A percentile compares a stretch with the other conserved stretches of the same genome.
These are phyloP conservation scores for Enoplosus armatus DNA, from an alignment of 2,797 vertebrate species.

Conservation along the genomic window DNA sequence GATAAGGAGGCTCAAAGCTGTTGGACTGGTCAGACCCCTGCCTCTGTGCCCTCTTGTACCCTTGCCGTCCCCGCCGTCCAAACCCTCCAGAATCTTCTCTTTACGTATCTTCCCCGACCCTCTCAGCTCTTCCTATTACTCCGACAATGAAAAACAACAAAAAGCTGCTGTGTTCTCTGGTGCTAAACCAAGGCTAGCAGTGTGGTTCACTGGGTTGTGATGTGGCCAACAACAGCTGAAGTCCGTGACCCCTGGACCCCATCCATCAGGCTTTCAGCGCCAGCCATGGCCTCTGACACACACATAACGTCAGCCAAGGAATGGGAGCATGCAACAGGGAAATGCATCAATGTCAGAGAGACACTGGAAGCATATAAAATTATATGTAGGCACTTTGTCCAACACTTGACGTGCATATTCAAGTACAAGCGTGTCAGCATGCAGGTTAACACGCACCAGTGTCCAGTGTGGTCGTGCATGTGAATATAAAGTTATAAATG, in stretches of 20 bases:
- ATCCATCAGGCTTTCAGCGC: conserved; percentile 80
- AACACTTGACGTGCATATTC: conserved; percentile 19
- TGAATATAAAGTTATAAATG: conserved; percentile 23
- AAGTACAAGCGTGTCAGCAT: conserved; percentile 8
- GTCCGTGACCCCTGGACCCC: conserved; percentile 74
- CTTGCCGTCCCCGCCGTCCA: background rate
- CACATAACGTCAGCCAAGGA: conserved; percentile 58
- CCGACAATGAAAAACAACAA: conserved; percentile 35
- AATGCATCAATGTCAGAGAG: conserved; percentile 62
- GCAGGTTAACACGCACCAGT: conserved; percentile 20
- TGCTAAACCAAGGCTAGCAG: conserved; percentile 41
- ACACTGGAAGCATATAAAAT: conserved; percentile 53
- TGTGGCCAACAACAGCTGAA: conserved; percentile 78
- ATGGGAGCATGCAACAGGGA: conserved; percentile 57
- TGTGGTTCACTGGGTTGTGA: conserved; percentile 46
- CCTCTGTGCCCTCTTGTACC: background rate
- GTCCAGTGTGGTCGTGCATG: conserved; percentile 3
- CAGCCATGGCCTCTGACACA: conserved; percentile 69
- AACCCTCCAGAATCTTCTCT: conserved; percentile 33
- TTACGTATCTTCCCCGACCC: background rate
- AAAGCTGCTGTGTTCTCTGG: conserved; percentile 14
- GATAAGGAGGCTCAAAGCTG: background rate
- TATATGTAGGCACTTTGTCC: conserved; percentile 37
- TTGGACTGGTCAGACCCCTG: background rate
- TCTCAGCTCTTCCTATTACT: conserved; percentile 33